phyloP scores from a whole-genome alignment of 1,140 invertebrate species.

The Trichonephila inaurata region DNA sequence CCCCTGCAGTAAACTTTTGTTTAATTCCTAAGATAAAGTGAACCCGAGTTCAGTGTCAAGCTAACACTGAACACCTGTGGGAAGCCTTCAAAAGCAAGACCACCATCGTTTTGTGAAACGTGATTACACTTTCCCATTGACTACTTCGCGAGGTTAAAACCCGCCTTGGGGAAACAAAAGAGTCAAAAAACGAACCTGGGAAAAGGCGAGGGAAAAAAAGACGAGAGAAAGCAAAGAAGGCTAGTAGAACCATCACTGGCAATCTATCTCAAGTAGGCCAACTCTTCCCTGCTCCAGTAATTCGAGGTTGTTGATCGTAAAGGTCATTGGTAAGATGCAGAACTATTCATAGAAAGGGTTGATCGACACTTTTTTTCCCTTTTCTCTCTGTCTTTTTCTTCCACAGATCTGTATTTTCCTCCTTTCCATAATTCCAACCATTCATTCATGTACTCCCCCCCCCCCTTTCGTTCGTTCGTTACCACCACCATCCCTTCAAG shows the following conservation, averaged over 20 bases:
- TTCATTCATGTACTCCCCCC: conserved; percentile 25
- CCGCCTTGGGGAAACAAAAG: neutral
- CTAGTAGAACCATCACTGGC: neutral
- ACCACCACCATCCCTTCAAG: neutral
- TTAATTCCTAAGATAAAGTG: no score
- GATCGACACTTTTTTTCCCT: conserved; percentile 34
- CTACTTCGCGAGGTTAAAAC: neutral
- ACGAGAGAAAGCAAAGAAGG: conserved; percentile 42
- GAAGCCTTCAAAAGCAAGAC: neutral
- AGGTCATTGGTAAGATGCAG: conserved; percentile 57
- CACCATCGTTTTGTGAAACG: neutral
- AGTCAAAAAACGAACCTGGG: neutral
- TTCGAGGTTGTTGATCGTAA: conserved; percentile 57
- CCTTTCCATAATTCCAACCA: neutral
- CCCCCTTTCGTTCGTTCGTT: conserved; percentile 30
- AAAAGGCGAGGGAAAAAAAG: neutral
- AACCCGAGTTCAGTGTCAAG: no score
- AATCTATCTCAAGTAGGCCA: conserved; percentile 37
- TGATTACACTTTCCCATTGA: neutral
- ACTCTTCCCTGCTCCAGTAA: conserved; percentile 63
- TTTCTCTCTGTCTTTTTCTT: neutral
- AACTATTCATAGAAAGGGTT: conserved; percentile 72
- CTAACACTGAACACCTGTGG: no score
- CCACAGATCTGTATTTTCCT: conserved; percentile 5
- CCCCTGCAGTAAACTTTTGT: no score